These are phyloP conservation scores for Bombus consobrinus DNA, from an alignment of 1,140 invertebrate species.

Conservation along the genomic window DNA sequence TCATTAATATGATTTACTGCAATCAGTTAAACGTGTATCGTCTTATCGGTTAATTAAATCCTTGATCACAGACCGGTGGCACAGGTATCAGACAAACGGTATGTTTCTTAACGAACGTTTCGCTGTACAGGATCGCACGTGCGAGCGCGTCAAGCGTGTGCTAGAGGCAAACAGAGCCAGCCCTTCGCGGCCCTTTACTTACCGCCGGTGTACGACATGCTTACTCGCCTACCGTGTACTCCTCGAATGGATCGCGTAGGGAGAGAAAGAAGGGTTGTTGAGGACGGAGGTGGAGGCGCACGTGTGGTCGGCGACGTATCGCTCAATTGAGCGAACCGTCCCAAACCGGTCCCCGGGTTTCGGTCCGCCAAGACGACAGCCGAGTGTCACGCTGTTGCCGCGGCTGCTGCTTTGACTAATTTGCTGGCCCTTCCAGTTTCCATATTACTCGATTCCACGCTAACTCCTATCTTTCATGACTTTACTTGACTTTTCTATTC, in stretches of 20 bases:
- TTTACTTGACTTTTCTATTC: no score
- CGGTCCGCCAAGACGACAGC: conserved; percentile 67
- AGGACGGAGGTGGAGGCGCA: conserved; percentile 57
- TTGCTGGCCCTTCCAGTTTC: conserved; percentile 53
- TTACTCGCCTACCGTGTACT: conserved; percentile 54
- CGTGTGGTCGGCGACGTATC: conserved; percentile 77
- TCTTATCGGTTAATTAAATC: conserved; percentile 11
- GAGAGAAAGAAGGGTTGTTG: conserved; percentile 52
- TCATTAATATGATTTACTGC: background rate
- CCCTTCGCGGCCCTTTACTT: conserved; percentile 45
- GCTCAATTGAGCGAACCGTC: conserved; percentile 78
- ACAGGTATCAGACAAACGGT: background rate
- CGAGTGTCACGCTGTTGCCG: conserved; percentile 67
- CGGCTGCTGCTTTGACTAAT: conserved; percentile 71
- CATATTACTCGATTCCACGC: conserved; percentile 26
- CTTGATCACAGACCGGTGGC: background rate
- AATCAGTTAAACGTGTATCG: no score
- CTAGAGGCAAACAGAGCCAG: background rate
- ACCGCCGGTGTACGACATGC: conserved; percentile 51
- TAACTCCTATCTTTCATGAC: background rate
- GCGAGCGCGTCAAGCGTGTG: conserved; percentile 13
- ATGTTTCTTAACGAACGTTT: conserved; percentile 1
- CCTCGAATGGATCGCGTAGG: conserved; percentile 22
- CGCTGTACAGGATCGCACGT: background rate
- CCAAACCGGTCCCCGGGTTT: conserved; percentile 72